Conservation (phyloP, 2,113 vertebrate species). For the Hippopotamus amphibius region DNA sequence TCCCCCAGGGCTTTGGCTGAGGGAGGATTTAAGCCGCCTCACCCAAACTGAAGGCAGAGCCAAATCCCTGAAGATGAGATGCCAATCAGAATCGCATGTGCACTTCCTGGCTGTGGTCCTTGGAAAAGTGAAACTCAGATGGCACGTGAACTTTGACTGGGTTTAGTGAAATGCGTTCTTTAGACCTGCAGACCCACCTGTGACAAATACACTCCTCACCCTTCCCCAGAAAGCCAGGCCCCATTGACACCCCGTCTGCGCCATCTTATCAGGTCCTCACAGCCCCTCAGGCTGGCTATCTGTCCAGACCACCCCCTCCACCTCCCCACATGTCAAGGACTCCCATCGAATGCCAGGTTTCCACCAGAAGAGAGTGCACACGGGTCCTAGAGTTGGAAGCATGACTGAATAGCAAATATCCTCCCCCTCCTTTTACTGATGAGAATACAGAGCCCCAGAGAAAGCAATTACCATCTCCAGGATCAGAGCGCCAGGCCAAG, state of each 20-base stretch:
- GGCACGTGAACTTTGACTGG: conserved; percentile 51
- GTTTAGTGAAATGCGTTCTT: background rate
- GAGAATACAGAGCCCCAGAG: background rate
- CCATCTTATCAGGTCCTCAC: too few species aligned
- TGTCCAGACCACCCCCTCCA: background rate
- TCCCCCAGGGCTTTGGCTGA: too few species aligned
- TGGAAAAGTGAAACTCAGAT: conserved; percentile 5
- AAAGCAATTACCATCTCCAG: too few species aligned
- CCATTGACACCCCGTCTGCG: rapidly evolving
- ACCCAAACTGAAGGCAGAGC: background rate
- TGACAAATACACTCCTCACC: rapidly evolving
- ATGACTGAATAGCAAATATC: background rate
- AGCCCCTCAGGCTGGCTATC: rapidly evolving
- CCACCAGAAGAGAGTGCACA: rapidly evolving
- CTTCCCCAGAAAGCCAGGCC: background rate
- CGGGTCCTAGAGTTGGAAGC: background rate
- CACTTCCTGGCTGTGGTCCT: too few species aligned
- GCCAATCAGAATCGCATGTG: rapidly evolving
- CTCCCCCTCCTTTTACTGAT: background rate
- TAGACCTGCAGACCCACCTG: background rate
- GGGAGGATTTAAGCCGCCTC: rapidly evolving
- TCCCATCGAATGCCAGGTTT: rapidly evolving
- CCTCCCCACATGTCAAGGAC: rapidly evolving
- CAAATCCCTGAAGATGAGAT: background rate
- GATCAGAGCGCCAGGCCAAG: background rate